phyloP scores from a whole-genome alignment of 1,140 invertebrate genomes.

The Euwallacea similis region DNA sequence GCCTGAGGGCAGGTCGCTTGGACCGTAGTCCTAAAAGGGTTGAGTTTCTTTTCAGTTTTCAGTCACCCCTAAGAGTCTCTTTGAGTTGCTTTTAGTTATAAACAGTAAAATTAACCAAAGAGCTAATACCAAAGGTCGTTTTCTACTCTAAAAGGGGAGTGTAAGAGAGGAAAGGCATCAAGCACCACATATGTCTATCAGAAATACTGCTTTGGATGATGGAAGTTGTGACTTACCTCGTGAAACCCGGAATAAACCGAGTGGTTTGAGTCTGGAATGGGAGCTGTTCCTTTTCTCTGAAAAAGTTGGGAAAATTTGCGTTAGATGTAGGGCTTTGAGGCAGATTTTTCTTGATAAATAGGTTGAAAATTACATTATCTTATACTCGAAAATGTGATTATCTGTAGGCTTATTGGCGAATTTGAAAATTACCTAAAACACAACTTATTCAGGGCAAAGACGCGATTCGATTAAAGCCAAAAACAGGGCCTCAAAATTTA shows the following conservation, averaged over 20 bases:
- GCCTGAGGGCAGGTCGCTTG: constrained; percentile 44
- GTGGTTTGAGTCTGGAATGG: constrained; percentile 52
- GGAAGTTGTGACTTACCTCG: constrained; percentile 50
- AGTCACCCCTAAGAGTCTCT: not conserved
- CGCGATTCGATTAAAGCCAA: too few species aligned
- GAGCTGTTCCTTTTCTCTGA: constrained; percentile 53
- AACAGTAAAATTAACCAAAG: too few species aligned
- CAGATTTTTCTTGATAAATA: too few species aligned
- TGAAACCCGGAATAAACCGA: constrained; percentile 52
- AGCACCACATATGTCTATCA: constrained; percentile 55
- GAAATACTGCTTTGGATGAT: constrained; percentile 20
- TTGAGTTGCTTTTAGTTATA: too few species aligned
- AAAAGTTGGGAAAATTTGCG: constrained; percentile 25
- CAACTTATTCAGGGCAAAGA: too few species aligned
- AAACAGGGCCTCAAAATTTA: too few species aligned
- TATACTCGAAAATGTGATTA: too few species aligned
- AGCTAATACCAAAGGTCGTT: not conserved
- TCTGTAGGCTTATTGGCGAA: too few species aligned
- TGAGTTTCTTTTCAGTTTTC: constrained; percentile 5
- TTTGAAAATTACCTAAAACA: too few species aligned
- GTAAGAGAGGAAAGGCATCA: constrained; percentile 38
- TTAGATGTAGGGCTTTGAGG: too few species aligned
- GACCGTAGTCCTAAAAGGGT: constrained; percentile 54
- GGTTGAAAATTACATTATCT: too few species aligned
- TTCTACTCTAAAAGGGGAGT: too few species aligned